These are phyloP conservation scores for Hiodon tergisus DNA, from an alignment of 2,113 vertebrate species.

Conservation along the genomic window DNA sequence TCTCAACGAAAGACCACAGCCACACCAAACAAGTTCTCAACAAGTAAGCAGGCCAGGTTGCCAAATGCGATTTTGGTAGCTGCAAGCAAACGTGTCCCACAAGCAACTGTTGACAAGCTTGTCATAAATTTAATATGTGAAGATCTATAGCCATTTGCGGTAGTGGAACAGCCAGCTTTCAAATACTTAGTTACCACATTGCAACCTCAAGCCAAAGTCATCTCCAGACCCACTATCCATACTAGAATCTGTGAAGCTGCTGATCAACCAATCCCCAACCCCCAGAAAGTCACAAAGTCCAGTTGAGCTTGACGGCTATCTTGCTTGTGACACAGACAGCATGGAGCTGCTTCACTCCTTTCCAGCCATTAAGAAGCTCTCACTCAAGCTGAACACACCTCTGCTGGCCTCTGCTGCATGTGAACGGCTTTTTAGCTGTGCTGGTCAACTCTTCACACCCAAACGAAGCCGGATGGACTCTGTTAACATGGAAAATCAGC, in stretches of 20 bases:
- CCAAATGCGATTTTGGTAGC: conserved; percentile 5
- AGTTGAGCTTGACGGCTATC: conserved; percentile 6
- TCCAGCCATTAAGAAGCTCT: conserved; percentile 1
- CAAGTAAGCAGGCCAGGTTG: conserved; percentile 16
- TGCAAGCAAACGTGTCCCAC: not conserved
- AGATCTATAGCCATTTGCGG: conserved; percentile 5
- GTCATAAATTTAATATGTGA: conserved; percentile 6
- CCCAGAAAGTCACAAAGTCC: conserved; percentile 3
- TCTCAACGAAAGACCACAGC: conserved; percentile 9
- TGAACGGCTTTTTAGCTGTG: conserved; percentile 14
- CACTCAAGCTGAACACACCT: conserved; percentile 4
- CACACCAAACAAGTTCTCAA: conserved; percentile 6
- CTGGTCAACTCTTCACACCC: not conserved
- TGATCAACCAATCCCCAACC: not conserved
- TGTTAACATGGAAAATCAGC: conserved; percentile 16
- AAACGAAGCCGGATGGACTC: not conserved
- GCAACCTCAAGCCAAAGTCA: conserved; percentile 16
- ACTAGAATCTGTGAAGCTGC: conserved; percentile 14
- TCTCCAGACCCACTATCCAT: conserved; percentile 6
- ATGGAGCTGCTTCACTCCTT: conserved; percentile 9
- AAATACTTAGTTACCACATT: conserved; percentile 9
- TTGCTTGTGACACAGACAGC: conserved; percentile 8
- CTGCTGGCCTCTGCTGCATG: conserved; percentile 20
- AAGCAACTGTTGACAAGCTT: conserved; percentile 15
- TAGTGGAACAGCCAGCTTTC: conserved; percentile 1